Evolutionary conservation across 2,113 vertebrate genomes (phyloP), one percentile per base, ranked within the genome.

Genomic region (Australoheros scitulus): DNA sequence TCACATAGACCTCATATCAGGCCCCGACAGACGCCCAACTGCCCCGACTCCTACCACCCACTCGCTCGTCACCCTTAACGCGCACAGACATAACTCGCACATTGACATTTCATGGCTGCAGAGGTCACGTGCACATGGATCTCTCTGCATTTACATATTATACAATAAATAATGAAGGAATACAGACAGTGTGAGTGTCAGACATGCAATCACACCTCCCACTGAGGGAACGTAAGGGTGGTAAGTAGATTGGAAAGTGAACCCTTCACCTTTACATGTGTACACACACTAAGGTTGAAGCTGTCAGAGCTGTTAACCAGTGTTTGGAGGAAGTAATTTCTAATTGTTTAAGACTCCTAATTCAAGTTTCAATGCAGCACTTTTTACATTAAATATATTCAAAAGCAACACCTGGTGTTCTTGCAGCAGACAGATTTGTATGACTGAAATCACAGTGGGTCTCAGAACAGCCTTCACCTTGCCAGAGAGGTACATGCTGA

Each of bases 1-100:
- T 72, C 77, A 59, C 78, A 63, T 8, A 61, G 78, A 32, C 57
- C 58, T 79, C 85, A 82, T 93, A 91, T 90, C 90, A 85, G 87
- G 10, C 77, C 18, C 56, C 1, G 7, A 86, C 85, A 89, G 61
- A 63, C 32, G 32, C 59, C 50, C 72, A 11, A 11, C 63, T 32
- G 56, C 47, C 68, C 55, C 34, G 17, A 10, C n/a, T 18, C 2
- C 29, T 3, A 18, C 24, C 15, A 50, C 24, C 15, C 41, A 47
- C 22, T 43, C 41, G 22, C 18, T 8, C 38, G 2, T 3, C 10
- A 5, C 58, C 13, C 29, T 8, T 26, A 47, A 38, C 72, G 52
- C 61, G 79, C 11, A 20, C 65, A 26, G 24, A 76, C n/a, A 58
- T 29, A 52, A 57, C 55, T 26, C 13, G 15, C 26, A 32, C 24